These are phyloP conservation scores for Diogma glabrata DNA, from an alignment of 2,888 invertebrate species.

Conservation along the genomic window DNA sequence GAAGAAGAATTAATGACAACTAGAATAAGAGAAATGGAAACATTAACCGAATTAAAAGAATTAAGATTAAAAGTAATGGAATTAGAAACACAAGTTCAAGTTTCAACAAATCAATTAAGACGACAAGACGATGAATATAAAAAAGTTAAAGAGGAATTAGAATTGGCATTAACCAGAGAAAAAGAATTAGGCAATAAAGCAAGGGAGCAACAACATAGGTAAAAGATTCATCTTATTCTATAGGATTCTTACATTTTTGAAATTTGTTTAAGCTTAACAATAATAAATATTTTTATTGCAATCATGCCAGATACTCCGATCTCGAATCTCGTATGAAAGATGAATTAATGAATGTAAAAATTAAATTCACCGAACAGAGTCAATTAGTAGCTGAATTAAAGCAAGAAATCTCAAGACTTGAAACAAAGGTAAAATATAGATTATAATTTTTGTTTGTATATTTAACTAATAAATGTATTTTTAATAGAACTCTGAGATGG, in stretches of 20 bases:
- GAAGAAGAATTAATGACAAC: constrained; percentile 95
- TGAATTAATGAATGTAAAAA: constrained; percentile 85
- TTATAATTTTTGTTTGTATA: not conserved
- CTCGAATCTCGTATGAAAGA: constrained; percentile 54
- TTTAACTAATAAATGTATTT: constrained; percentile 6
- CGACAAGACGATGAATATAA: constrained; percentile 92
- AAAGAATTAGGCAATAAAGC: constrained; percentile 65
- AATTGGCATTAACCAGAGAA: constrained; percentile 59
- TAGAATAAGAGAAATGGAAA: constrained; percentile 85
- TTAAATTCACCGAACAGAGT: constrained; percentile 88
- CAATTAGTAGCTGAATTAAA: constrained; percentile 88
- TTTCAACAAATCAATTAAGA: constrained; percentile 75
- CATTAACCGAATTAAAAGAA: constrained; percentile 88
- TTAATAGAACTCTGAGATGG: constrained; percentile 82
- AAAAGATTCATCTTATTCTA: constrained; percentile 21
- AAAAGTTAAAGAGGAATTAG: constrained; percentile 65
- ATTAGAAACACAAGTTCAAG: constrained; percentile 88
- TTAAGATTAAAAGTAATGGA: constrained; percentile 93
- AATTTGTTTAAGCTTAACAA: not conserved
- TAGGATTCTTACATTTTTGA: not conserved
- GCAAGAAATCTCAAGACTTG: constrained; percentile 86
- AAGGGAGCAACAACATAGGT: constrained; percentile 73
- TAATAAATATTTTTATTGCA: not conserved
- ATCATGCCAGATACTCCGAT: constrained; percentile 32
- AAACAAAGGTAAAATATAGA: constrained; percentile 59